Percentiles rank a stretch among this genome's conserved stretches.
Evolutionary conservation across 2,888 invertebrate species (phyloP).

Genomic region (Cremastobaeus sp.): DNA sequence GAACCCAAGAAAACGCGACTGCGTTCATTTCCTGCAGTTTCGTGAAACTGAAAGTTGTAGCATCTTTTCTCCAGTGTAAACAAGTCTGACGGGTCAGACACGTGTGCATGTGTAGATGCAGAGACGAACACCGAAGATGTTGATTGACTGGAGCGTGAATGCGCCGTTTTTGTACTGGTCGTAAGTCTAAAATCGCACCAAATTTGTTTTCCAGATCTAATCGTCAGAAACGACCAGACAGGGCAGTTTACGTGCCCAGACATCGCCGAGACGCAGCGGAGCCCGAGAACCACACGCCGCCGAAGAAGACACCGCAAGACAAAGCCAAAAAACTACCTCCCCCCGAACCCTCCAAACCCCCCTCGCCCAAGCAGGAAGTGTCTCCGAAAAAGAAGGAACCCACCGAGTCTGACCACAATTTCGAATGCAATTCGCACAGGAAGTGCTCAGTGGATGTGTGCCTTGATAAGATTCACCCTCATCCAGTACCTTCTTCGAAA

Average conservation of each 20-base stretch:
- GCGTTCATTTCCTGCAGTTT: constrained; percentile 1
- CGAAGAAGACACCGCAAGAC: constrained; percentile 10
- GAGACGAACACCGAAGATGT: too few relatives aligned
- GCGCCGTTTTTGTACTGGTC: too few relatives aligned
- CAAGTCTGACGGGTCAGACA: too few relatives aligned
- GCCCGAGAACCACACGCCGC: constrained; percentile 63
- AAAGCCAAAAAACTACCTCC: neutral
- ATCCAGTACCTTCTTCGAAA: too few relatives aligned
- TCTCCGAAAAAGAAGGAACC: neutral
- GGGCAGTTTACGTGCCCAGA: constrained; percentile 88
- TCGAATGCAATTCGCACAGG: too few relatives aligned
- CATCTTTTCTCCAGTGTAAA: neutral
- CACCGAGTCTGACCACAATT: constrained; percentile 27
- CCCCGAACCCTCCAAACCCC: neutral
- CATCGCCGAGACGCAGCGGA: constrained; percentile 80
- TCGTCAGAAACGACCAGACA: constrained; percentile 84
- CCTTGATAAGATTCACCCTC: too few relatives aligned
- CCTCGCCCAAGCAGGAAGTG: neutral
- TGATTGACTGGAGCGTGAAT: too few relatives aligned
- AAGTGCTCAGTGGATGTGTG: too few relatives aligned
- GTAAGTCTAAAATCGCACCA: too few relatives aligned
- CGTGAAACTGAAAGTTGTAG: constrained; percentile 23
- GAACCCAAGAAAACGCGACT: too few relatives aligned
- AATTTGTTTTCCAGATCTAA: constrained; percentile 64
- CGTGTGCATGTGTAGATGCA: too few relatives aligned